Conservation (phyloP, 2,888 invertebrate genomes). For the Cryptocheilus praepositus region DNA sequence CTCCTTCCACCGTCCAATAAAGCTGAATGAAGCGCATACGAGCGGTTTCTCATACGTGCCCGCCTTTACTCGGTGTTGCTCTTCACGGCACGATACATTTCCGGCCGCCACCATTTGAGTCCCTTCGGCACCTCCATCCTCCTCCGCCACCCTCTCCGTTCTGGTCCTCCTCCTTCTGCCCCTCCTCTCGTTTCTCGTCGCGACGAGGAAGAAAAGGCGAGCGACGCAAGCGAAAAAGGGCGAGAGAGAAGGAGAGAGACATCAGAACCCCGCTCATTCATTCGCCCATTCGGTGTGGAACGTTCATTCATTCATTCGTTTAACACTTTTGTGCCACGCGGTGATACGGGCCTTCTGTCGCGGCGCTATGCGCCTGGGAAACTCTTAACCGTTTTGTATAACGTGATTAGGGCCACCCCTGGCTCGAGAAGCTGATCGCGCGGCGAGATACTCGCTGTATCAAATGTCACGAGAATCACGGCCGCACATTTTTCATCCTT, state of each 20-base stretch:
- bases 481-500: no score
- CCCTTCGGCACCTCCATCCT: conserved; percentile 3
- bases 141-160: conserved; percentile 14
- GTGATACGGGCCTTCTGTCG: conserved; percentile 70
- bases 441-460: no score
- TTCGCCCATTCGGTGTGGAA: conserved; percentile 54
- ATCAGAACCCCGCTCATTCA: conserved; percentile 53
- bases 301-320: conserved; percentile 69
- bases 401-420: conserved; percentile 52
- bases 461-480: no score
- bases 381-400: conserved; percentile 71
- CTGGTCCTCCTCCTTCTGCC: conserved; percentile 20
- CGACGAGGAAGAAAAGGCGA: neutral
- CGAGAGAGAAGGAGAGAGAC: no score
- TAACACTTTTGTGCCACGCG: conserved; percentile 72
- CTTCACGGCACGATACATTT: conserved; percentile 62
- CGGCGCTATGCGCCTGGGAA: conserved; percentile 61
- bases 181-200: neutral
- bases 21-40: conserved; percentile 44
- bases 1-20: conserved; percentile 41
- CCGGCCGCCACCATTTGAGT: conserved; percentile 62
- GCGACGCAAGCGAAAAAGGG: no score
- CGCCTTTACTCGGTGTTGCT: conserved; percentile 42
- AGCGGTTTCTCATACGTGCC: conserved; percentile 38
- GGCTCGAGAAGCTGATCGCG: no score